These are phyloP conservation scores for Tethya wilhelma DNA, from an alignment of 37 sponge, comb jelly and placozoan genomes.

Conservation along the genomic window DNA sequence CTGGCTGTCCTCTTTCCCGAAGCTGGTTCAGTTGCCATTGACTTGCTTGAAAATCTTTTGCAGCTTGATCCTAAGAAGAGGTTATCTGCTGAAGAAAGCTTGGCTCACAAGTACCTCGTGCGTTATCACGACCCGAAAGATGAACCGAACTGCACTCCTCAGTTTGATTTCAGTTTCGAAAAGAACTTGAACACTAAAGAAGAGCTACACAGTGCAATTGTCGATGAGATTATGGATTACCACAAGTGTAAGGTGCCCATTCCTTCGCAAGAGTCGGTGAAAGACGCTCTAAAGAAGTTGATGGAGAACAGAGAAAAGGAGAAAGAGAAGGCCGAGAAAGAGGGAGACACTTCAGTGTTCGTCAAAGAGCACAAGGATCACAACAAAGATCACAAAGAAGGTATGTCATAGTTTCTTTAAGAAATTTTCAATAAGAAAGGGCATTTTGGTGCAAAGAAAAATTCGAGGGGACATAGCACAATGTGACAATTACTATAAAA, in stretches of 20 bases:
- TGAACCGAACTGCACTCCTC: slow-evolving; percentile 81
- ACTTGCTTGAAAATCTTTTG: slow-evolving; percentile 71
- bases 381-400: too few relatives aligned
- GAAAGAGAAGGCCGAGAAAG: slow-evolving; percentile 22
- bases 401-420: too few relatives aligned
- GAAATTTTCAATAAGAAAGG: too few relatives aligned
- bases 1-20: slow-evolving; percentile 73
- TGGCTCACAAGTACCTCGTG: slow-evolving; percentile 79
- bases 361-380: too few relatives aligned
- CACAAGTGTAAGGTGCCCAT: slow-evolving; percentile 76
- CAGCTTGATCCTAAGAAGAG: slow-evolving; percentile 74
- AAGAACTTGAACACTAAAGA: slow-evolving; percentile 72
- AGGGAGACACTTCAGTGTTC: too few relatives aligned
- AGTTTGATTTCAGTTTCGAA: slow-evolving; percentile 91
- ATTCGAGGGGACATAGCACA: too few relatives aligned
- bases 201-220: slow-evolving; percentile 60
- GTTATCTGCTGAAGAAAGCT: slow-evolving; percentile 56
- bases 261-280: slow-evolving; percentile 60
- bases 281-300: slow-evolving; percentile 61
- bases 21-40: slow-evolving; percentile 53
- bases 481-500: too few relatives aligned
- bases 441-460: too few relatives aligned
- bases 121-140: slow-evolving; percentile 84
- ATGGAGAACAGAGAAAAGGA: slow-evolving; percentile 50
- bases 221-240: slow-evolving; percentile 82